Conservation (phyloP, 92 coral and sea anemone species). For the Desmophyllum pertusum region DNA sequence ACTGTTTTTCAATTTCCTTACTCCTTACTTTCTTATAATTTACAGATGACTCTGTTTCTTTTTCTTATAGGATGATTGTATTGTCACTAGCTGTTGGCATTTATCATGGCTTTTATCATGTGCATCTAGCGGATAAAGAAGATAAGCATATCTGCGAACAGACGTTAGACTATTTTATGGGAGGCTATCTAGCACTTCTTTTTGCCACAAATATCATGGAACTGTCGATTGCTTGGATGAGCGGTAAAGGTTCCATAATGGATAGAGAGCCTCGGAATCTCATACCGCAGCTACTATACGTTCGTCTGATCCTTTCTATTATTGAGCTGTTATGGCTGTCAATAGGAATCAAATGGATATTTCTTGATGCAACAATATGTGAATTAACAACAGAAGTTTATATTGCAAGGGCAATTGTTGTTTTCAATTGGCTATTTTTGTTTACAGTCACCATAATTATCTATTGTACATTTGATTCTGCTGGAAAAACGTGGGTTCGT, state of each 20-base stretch:
- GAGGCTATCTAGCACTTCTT: slow-evolving; percentile 91
- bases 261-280: slow-evolving; percentile 90
- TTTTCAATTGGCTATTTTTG: slow-evolving; percentile 93
- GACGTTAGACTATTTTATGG: slow-evolving; percentile 92
- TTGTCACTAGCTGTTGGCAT: slow-evolving; percentile 76
- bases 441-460: slow-evolving; percentile 79
- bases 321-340: slow-evolving; percentile 94
- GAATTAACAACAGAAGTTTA: slow-evolving; percentile 60
- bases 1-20: no score
- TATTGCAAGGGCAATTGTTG: slow-evolving; percentile 86
- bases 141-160: slow-evolving; percentile 80
- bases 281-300: slow-evolving; percentile 86
- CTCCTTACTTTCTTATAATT: no score
- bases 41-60: background rate
- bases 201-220: slow-evolving; percentile 97
- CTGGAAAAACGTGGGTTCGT: slow-evolving; percentile 90
- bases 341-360: slow-evolving; percentile 93
- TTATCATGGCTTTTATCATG: slow-evolving; percentile 81
- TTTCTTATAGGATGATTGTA: slow-evolving; percentile 76
- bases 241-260: slow-evolving; percentile 93
- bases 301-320: slow-evolving; percentile 78
- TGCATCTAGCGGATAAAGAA: slow-evolving; percentile 38
- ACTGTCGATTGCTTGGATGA: slow-evolving; percentile 92
- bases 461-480: slow-evolving; percentile 90
- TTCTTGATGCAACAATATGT: slow-evolving; percentile 72